Base-by-base conservation (phyloP, 2,888 invertebrate species). In the Phengaris arion region DNA sequence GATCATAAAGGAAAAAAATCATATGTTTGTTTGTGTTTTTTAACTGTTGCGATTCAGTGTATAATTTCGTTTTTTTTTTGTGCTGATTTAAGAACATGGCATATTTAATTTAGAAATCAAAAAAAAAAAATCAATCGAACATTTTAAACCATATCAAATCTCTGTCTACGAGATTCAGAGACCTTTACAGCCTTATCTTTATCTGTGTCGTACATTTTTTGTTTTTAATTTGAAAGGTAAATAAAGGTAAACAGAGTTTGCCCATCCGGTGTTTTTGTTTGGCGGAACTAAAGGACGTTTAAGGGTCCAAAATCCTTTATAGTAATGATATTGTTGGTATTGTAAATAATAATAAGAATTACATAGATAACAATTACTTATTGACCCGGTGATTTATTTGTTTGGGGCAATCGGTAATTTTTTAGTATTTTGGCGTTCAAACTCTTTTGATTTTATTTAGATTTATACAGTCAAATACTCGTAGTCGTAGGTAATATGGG, bases 191-290 rank as follows among this genome's bases (percentile, higher is more conserved):
- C 78, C 85, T 89, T 89, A 89, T 89, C 89, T 83, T 72, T 75
- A 79, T 83, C 85, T 82, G 78, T 80, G 80, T 78, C 78, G 79
- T 77, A 80, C 78, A 79, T 85, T 89, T 89, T 89, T 88, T 87
- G 83, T 84, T 80, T 82, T 82, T 85, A 84, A 85, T 86, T 87
- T 85, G 80, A 81, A 81, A 83, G 83, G 84, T 86, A 89, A 80
- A 89, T 87, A 89, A 89, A 88, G 83, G 87, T 86, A 90, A 89
- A 90, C 87, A 89, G 82, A 81, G 80, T 84, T 81, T 82, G 82
- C 84, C 85, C 89, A 89, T 91, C 90, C 91, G 90, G 89, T 86
- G 83, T 84, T 81, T 82, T 89, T 88, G 86, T 86, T 76, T 77
- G 76, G 59, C 72, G 73, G 74, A 76, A 70, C 75, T 77, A 59